Base-by-base conservation (phyloP, 2,888 invertebrate genomes). In the Argynnis bischoffii region DNA sequence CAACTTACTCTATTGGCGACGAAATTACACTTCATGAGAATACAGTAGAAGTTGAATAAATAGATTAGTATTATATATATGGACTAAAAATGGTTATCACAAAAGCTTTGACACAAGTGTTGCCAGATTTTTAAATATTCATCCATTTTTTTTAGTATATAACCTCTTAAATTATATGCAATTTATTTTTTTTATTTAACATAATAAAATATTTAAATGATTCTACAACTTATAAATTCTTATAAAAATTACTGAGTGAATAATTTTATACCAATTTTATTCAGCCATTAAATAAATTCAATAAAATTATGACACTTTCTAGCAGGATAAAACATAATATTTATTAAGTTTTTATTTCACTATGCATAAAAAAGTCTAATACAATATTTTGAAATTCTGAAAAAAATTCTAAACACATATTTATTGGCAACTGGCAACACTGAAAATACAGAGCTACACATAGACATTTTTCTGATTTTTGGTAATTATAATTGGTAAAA, bases 41-140 rank as follows among this genome's bases (percentile, higher is more conserved):
- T 50, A 64, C 3, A 51, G 26, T 31, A 59, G 4, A 65, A 21
- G 50, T 31, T 47, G 26, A 59, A 53, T 51, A 53, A 53, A 61
- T 65, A 65, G 41, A 64, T 57, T 65, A 57, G 64, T 57, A 53
- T 65, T 65, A 66, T 26, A 26, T 26, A 60, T 55, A 60, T 65
- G 26, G 65, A 66, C 18, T 66, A 66, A 48, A 66, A 60, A 66
- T 21, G 54, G 60, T 66, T 66, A 66, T 66, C 66, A 66, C 66
- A 60, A 66, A 66, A 66, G 66, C 66, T 66, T 48, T 64, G 64
- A 64, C 21, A 59, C 47, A 16, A 59, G 55, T 66, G 60, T 55
- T 60, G 60, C 60, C 66, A 60, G 48, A 31, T 55, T 16, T 47
- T 54, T 11, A 54, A 54, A 54, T 18, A 54, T 54, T 41, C 11